These are phyloP conservation scores for Hemiprocne comata DNA, from an alignment of 2,113 vertebrate genomes.

Conservation along the genomic window DNA sequence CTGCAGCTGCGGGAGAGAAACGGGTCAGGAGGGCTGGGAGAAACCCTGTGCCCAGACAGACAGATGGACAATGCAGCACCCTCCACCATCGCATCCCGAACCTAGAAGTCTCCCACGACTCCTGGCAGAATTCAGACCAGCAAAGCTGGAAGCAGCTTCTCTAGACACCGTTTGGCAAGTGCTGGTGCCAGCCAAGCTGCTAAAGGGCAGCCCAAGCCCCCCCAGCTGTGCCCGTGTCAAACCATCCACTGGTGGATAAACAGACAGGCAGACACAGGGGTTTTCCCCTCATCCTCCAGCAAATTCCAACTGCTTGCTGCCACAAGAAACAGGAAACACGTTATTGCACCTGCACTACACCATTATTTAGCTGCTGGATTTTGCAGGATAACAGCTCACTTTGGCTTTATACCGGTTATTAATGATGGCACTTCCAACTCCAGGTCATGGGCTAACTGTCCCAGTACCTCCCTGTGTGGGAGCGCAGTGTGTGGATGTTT, in stretches of 20 bases:
- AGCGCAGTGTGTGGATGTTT: accelerated
- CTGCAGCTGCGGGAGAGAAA: constrained; percentile 82
- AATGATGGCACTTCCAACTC: accelerated
- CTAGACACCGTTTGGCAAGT: background rate
- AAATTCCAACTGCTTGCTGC: background rate
- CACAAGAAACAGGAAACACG: background rate
- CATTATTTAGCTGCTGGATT: background rate
- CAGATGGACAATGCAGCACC: accelerated
- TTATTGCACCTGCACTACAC: background rate
- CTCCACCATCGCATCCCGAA: background rate
- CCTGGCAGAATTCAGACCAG: background rate
- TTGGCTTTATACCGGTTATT: background rate
- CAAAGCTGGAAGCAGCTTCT: background rate
- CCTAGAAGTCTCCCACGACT: background rate
- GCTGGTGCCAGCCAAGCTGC: accelerated
- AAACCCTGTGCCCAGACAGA: background rate
- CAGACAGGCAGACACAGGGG: background rate
- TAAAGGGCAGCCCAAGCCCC: background rate
- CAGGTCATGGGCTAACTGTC: background rate
- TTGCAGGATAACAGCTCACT: background rate
- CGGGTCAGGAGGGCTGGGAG: background rate
- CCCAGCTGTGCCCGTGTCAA: background rate
- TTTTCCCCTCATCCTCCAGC: background rate
- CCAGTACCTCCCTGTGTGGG: background rate
- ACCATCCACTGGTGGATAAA: background rate